Evolutionary conservation across 2,888 invertebrate genomes (phyloP).

Genomic region (Metalampra italica): DNA sequence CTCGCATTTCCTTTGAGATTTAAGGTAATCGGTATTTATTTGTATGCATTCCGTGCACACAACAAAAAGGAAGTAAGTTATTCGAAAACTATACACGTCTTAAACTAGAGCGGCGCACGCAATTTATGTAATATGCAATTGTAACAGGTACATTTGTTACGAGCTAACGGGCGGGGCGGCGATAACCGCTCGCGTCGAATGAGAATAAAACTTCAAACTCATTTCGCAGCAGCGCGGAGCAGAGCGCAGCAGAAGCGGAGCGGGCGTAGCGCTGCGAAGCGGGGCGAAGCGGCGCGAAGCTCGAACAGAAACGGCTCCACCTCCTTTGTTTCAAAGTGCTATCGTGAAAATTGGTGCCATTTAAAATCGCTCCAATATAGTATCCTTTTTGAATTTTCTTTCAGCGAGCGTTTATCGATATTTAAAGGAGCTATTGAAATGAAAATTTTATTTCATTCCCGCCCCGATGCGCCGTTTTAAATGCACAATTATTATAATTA

Average conservation of each 20-base stretch:
- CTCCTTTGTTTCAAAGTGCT: conserved; percentile 13
- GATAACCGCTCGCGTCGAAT: conserved; percentile 12
- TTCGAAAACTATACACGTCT: no score
- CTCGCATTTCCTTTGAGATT: no score
- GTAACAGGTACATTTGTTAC: conserved; percentile 13
- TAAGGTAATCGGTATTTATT: no score
- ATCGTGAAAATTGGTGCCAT: conserved; percentile 5
- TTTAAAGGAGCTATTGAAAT: conserved; percentile 8
- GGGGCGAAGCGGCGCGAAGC: not conserved
- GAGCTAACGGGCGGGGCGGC: conserved; percentile 2
- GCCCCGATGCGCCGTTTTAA: conserved; percentile 2
- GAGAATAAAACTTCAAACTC: conserved; percentile 9
- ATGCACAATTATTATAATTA: conserved; percentile 7
- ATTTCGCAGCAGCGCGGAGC: not conserved
- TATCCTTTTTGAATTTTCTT: conserved; percentile 1
- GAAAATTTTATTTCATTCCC: conserved; percentile 7
- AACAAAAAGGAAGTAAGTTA: no score
- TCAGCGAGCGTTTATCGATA: conserved; percentile 6
- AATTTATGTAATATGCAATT: conserved; percentile 15
- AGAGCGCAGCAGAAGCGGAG: not conserved
- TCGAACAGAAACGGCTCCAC: not conserved
- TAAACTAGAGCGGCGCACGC: not conserved
- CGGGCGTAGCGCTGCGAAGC: not conserved
- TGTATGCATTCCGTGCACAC: no score
- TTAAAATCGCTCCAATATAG: conserved; percentile 4